These are phyloP conservation scores for Gouania willdenowi DNA, from an alignment of 2,797 vertebrate species.

Conservation along the genomic window DNA sequence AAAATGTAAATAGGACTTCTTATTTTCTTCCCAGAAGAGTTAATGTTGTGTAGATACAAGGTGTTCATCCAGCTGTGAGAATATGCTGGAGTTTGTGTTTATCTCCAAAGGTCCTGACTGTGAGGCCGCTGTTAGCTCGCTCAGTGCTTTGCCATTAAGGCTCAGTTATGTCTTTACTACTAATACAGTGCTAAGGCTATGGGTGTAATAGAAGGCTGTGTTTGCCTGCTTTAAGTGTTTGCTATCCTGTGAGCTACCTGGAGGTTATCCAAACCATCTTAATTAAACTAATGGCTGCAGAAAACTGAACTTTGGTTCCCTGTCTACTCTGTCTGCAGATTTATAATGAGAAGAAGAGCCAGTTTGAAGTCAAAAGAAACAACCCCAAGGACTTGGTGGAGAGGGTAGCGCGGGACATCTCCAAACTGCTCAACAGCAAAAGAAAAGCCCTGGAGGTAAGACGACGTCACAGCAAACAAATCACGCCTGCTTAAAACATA, in stretches of 20 bases:
- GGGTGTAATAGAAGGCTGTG: slow-evolving; percentile 29
- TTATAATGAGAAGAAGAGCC: slow-evolving; percentile 92
- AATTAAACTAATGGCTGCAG: slow-evolving; percentile 32
- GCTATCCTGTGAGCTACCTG: slow-evolving; percentile 20
- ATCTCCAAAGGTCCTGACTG: slow-evolving; percentile 54
- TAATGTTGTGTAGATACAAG: slow-evolving; percentile 19
- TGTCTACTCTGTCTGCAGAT: slow-evolving; percentile 78
- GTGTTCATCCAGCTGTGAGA: slow-evolving; percentile 35
- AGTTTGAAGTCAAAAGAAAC: slow-evolving; percentile 94
- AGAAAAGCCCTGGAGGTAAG: slow-evolving; percentile 95
- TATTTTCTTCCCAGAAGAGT: slow-evolving; percentile 17
- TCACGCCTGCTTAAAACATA: slow-evolving; percentile 2
- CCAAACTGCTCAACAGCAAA: slow-evolving; percentile 92
- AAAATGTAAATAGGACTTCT: slow-evolving; percentile 16
- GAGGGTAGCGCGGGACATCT: slow-evolving; percentile 91
- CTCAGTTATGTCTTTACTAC: slow-evolving; percentile 50
- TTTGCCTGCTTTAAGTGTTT: slow-evolving; percentile 41
- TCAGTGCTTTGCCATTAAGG: slow-evolving; percentile 56
- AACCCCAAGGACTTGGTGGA: slow-evolving; percentile 92
- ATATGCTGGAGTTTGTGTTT: slow-evolving; percentile 45
- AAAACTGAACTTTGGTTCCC: slow-evolving; percentile 25
- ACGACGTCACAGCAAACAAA: background rate
- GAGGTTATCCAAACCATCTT: slow-evolving; percentile 32
- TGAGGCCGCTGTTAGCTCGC: slow-evolving; percentile 47
- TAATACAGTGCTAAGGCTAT: slow-evolving; percentile 29